Evolutionary conservation across 2,113 vertebrate genomes (phyloP), one percentile per base, ranked within the genome.

Genomic region (Lophotis ruficrista): DNA sequence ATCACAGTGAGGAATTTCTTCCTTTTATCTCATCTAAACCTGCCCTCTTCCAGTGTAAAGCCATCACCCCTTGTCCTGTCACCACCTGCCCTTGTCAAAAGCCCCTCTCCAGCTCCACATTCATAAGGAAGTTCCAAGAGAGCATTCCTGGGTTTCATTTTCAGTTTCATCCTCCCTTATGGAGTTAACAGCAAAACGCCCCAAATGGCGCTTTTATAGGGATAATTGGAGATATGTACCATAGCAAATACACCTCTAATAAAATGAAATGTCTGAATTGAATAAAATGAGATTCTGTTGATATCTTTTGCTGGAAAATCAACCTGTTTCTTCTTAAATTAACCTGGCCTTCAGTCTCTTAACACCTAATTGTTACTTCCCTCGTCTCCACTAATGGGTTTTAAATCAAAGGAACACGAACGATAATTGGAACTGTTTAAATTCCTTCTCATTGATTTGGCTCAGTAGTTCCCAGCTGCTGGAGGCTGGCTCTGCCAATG

Each of bases 251-350:
- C 33, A 50, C 70, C 61, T 47, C 58, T 72, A 91, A 92, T 81
- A 43, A 88, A 81, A 94, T 50, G 33, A 94, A 93, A 78, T 9
- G 47, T 79, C 75, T 75, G 71, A 75, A 79, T 48, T 86, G 47
- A 90, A 87, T 86, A 91, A 79, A 94, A 94, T 68, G 48, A 89
- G 64, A 75, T 71, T 73, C 60, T 71, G 70, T 51, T 89, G 89
- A 83, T 96, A 57, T 24, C 82, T 79, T 92, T 84, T 57, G 61
- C 84, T 77, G 70, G 15, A 85, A 87, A 93, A 85, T 93, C 84
- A 93, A 61, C 78, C 35, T 48, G 28, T 72, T 96, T 84, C 87
- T 90, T 83, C 84, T 82, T 79, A 93, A 95, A 91, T 95, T 91
- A 93, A 87, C 91, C 57, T 45, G 64, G 69, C 43, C 87, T 93